A percentile compares a stretch with the other conserved stretches of the same genome.
These are phyloP conservation scores for Diabrotica balteata DNA, from an alignment of 2,888 invertebrate species.

Conservation along the genomic window DNA sequence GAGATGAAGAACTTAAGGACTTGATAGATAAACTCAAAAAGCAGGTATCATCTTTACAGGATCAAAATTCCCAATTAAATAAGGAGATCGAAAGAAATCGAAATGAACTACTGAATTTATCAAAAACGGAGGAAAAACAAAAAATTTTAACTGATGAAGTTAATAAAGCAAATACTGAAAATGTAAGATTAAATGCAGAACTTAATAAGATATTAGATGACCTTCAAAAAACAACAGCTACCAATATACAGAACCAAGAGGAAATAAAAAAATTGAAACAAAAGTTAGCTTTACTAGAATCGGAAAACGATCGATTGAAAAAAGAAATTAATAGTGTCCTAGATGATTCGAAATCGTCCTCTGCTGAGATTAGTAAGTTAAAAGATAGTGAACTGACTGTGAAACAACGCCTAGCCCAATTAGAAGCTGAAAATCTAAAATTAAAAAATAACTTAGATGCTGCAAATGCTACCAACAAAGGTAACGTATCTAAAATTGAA, in stretches of 20 bases:
- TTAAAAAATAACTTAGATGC: conserved; percentile 41
- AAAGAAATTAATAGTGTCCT: conserved; percentile 32
- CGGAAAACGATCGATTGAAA: conserved; percentile 35
- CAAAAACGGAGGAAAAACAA: conserved; percentile 35
- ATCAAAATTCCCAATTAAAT: conserved; percentile 37
- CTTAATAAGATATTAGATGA: conserved; percentile 35
- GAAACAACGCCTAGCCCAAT: conserved; percentile 27
- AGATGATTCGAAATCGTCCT: conserved; percentile 32
- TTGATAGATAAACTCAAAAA: conserved; percentile 36
- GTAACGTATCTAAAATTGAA: conserved; percentile 14
- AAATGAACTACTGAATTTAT: conserved; percentile 2
- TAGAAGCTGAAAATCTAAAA: conserved; percentile 42
- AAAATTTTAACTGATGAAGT: conserved; percentile 10
- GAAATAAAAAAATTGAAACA: conserved; percentile 41
- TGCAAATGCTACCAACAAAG: conserved; percentile 21
- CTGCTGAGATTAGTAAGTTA: conserved; percentile 23
- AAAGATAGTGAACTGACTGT: conserved; percentile 24
- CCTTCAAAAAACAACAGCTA: conserved; percentile 26
- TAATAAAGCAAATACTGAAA: conserved; percentile 41
- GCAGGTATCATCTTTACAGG: conserved; percentile 34
- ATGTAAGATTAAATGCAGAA: conserved; percentile 40
- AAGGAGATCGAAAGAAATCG: conserved; percentile 34
- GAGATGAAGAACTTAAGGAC: conserved; percentile 36
- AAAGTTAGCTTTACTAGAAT: conserved; percentile 36
- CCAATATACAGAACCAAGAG: conserved; percentile 34